Evolutionary conservation across 2,797 vertebrate genomes (phyloP).

Genomic region (Eulemur rubriventer): DNA sequence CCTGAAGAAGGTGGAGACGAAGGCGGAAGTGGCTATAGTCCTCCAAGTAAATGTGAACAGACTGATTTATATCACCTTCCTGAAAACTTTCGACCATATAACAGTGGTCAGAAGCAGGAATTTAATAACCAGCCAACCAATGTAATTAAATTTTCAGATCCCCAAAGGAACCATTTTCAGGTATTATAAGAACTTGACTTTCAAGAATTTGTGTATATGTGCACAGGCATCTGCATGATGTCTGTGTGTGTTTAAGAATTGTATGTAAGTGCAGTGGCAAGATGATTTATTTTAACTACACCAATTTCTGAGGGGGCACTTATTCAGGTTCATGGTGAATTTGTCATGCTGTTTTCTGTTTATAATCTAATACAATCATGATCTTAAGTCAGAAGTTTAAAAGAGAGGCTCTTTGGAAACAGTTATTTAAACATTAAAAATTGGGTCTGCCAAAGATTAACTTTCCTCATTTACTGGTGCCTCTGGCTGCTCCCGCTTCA

Average conservation of each 20-base stretch:
- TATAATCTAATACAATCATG: not conserved
- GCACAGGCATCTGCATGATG: not conserved
- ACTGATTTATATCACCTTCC: constrained; percentile 83
- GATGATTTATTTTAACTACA: constrained; percentile 39
- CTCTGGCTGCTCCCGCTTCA: not conserved
- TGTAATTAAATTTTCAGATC: constrained; percentile 80
- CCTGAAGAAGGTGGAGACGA: constrained; percentile 83
- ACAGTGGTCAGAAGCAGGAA: constrained; percentile 80
- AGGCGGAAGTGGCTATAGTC: constrained; percentile 84
- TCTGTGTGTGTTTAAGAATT: not conserved
- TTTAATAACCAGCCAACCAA: constrained; percentile 80
- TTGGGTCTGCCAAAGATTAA: not conserved
- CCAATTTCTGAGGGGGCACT: not conserved
- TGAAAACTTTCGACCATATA: constrained; percentile 85
- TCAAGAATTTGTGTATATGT: not conserved
- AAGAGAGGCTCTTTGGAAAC: not conserved
- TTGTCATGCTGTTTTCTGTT: constrained; percentile 56
- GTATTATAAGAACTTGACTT: constrained; percentile 81
- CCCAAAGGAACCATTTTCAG: constrained; percentile 87
- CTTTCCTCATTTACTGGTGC: not conserved
- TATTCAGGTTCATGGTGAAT: not conserved
- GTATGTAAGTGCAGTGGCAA: not conserved
- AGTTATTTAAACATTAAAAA: not conserved
- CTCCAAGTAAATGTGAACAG: constrained; percentile 83
- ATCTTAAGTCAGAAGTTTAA: constrained; percentile 39